Evolutionary conservation across 1,140 invertebrate species (phyloP).

Genomic region (Drosophila ohnishii): DNA sequence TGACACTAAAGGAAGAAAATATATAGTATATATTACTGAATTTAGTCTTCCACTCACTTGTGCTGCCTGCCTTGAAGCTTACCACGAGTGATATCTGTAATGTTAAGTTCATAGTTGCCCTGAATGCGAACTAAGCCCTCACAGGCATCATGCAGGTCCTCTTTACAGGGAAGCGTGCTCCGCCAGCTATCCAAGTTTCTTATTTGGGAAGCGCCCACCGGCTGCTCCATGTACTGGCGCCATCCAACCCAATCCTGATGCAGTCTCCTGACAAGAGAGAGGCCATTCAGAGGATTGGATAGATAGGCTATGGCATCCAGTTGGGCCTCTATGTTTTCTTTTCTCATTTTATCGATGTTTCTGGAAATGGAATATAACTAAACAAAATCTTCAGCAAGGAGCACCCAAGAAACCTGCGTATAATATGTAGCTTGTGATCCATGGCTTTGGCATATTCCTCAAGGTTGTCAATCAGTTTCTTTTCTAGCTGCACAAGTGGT

Average conservation of each 20-base stretch:
- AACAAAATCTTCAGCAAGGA: conserved; percentile 84
- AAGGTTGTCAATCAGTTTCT: conserved; percentile 90
- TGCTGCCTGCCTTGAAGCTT: conserved; percentile 92
- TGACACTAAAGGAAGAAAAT: conserved; percentile 1
- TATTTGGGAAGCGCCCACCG: conserved; percentile 80
- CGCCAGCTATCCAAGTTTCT: conserved; percentile 86
- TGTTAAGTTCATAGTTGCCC: conserved; percentile 95
- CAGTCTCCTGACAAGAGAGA: conserved; percentile 57
- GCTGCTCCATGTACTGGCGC: conserved; percentile 37
- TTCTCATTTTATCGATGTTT: conserved; percentile 66
- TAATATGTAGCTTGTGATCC: conserved; percentile 36
- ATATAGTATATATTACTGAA: background rate
- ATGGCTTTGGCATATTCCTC: conserved; percentile 88
- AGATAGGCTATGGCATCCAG: conserved; percentile 82
- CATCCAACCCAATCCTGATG: conserved; percentile 57
- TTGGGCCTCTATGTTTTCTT: conserved; percentile 90
- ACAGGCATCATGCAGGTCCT: conserved; percentile 95
- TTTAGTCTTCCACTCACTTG: conserved; percentile 84
- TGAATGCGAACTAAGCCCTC: conserved; percentile 95
- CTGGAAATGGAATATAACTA: conserved; percentile 61
- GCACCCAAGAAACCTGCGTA: conserved; percentile 37
- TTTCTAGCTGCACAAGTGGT: conserved; percentile 92
- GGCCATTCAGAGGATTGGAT: conserved; percentile 55
- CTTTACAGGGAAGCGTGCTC: conserved; percentile 90
- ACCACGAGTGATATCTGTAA: conserved; percentile 92